A percentile compares a stretch with the other conserved stretches of the same genome.
Evolutionary conservation across 2,797 vertebrate genomes (phyloP).

Genomic region (Pristis pectinata): DNA sequence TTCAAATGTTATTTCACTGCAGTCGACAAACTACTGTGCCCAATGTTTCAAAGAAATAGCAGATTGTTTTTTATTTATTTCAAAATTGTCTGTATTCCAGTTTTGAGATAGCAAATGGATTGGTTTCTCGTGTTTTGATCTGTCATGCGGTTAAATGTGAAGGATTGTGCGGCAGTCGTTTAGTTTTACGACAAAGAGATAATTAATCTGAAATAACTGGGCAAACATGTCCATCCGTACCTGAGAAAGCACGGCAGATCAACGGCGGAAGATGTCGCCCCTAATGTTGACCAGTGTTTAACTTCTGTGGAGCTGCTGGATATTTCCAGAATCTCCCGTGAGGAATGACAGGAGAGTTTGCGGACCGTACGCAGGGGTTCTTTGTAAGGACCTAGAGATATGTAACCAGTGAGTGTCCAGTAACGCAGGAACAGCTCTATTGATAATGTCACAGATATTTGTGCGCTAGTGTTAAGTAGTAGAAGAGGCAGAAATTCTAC

Average conservation of each 20-base stretch:
- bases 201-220: not conserved
- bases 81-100: too few relatives aligned
- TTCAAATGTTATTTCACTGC: not conserved
- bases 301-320: not conserved
- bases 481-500: not conserved
- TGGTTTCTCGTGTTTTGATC: not conserved
- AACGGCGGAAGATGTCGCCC: not conserved
- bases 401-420: not conserved
- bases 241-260: not conserved
- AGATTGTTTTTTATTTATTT: too few relatives aligned
- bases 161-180: not conserved
- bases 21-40: not conserved
- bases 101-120: not conserved
- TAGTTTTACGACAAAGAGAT: not conserved
- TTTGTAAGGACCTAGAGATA: not conserved
- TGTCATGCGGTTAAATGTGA: not conserved
- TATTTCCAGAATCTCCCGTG: not conserved
- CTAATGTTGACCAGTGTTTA: not conserved
- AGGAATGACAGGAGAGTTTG: not conserved
- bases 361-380: not conserved
- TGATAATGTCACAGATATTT: not conserved
- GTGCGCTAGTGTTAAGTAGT: not conserved
- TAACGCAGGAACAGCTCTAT: not conserved
- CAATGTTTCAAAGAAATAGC: not conserved
- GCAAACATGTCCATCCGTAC: not conserved